These are phyloP conservation scores for Coelinius sp. DNA, from an alignment of 2,888 invertebrate species.

Conservation along the genomic window DNA sequence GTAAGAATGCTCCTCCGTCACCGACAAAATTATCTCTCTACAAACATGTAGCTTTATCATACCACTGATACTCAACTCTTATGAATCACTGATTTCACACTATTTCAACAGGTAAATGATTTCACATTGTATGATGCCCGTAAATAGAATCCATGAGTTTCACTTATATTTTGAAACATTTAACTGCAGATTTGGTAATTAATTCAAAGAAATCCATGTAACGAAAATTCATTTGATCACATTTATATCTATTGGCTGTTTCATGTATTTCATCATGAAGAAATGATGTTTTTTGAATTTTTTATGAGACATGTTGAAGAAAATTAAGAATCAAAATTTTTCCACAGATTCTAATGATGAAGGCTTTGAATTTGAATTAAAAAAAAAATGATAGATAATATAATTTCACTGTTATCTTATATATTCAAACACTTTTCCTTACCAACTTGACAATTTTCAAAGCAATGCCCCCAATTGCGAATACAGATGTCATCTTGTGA, in stretches of 20 bases:
- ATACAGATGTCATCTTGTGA: slow-evolving; percentile 80
- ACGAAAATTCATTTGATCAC: background rate
- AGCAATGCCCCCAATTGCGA: slow-evolving; percentile 85
- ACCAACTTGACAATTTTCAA: slow-evolving; percentile 88
- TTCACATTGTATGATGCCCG: background rate
- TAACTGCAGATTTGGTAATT: background rate
- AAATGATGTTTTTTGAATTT: too few relatives aligned
- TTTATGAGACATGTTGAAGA: too few relatives aligned
- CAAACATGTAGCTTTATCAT: slow-evolving; percentile 62
- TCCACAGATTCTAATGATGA: too few relatives aligned
- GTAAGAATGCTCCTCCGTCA: slow-evolving; percentile 38
- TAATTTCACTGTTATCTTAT: too few relatives aligned
- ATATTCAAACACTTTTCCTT: too few relatives aligned
- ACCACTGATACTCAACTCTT: slow-evolving; percentile 41
- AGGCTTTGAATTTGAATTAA: too few relatives aligned
- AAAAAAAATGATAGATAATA: too few relatives aligned
- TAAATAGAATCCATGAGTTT: slow-evolving; percentile 1
- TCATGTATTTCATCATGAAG: too few relatives aligned
- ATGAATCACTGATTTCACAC: slow-evolving; percentile 32
- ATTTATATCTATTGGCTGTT: too few relatives aligned
- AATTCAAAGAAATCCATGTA: background rate
- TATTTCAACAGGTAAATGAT: slow-evolving; percentile 13
- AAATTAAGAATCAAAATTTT: too few relatives aligned
- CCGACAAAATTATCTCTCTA: slow-evolving; percentile 57
- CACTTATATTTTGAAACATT: background rate